Percentiles rank a stretch among this genome's conserved stretches.
These are phyloP conservation scores for Dendropsophus ebraccatus DNA, from an alignment of 2,113 vertebrate genomes.

Conservation along the genomic window DNA sequence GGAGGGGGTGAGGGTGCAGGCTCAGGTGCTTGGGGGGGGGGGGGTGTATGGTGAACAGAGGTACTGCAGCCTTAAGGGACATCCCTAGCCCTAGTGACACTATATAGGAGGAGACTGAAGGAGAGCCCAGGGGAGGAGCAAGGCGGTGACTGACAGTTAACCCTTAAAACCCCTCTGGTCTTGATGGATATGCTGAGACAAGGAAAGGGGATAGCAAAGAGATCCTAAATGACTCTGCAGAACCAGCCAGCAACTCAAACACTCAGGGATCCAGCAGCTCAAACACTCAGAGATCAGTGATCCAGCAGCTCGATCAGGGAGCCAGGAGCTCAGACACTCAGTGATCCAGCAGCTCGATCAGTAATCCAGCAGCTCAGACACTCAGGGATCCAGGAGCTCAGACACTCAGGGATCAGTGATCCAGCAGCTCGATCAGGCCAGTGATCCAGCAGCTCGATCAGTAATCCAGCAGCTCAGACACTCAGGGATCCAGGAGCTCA, in stretches of 20 bases:
- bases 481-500: no score
- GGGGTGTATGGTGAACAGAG: not conserved
- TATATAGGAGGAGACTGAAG: slow-evolving; percentile 24
- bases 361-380: no score
- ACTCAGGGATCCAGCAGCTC: no score
- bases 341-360: no score
- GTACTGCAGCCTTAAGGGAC: slow-evolving; percentile 51
- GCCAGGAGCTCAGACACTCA: no score
- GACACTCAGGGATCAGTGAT: no score
- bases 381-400: no score
- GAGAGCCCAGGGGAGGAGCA: slow-evolving; percentile 35
- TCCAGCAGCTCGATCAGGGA: no score
- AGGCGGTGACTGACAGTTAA: slow-evolving; percentile 29
- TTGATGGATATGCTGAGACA: not conserved
- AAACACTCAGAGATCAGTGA: no score
- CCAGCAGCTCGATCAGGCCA: no score
- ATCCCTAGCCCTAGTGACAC: slow-evolving; percentile 49
- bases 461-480: no score
- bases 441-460: no score
- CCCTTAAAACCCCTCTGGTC: not conserved
- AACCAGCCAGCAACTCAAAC: not conserved
- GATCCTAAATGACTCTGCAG: not conserved
- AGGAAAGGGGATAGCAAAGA: not conserved
- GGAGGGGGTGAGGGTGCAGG: not conserved
- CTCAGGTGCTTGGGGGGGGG: slow-evolving; percentile 9